Evolutionary conservation across 2,113 vertebrate species (phyloP).

Genomic region (Atherinomorus stipes): DNA sequence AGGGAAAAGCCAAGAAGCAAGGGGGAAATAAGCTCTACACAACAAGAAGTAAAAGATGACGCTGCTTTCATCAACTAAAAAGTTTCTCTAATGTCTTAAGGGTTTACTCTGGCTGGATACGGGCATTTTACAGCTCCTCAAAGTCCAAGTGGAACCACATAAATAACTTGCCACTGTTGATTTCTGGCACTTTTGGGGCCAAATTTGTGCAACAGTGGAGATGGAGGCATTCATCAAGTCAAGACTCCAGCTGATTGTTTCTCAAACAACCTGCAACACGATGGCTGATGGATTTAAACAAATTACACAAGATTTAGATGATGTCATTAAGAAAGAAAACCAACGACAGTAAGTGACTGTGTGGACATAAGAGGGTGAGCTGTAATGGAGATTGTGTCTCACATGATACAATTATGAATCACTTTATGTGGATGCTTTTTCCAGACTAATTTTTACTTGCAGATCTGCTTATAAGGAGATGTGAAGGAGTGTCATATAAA

Average conservation of each 20-base stretch:
- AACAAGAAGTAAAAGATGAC: conserved; percentile 19
- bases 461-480: too few species aligned
- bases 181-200: not conserved
- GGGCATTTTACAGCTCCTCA: conserved; percentile 10
- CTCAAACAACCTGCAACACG: not conserved
- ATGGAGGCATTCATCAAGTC: not conserved
- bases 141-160: not conserved
- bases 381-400: not conserved
- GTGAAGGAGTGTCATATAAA: too few species aligned
- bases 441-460: too few species aligned
- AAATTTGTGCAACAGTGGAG: conserved; percentile 17
- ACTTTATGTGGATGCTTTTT: too few species aligned
- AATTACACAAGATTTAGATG: not conserved
- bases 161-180: not conserved
- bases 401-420: too few species aligned
- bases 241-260: not conserved
- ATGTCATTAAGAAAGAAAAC: not conserved
- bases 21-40: conserved; percentile 35
- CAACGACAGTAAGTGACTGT: conserved; percentile 1
- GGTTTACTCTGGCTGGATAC: conserved; percentile 6
- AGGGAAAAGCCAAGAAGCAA: conserved; percentile 21
- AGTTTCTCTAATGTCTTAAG: conserved; percentile 6
- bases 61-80: conserved; percentile 12
- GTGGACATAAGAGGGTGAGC: conserved; percentile 6
- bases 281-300: conserved; percentile 12